These are phyloP conservation scores for Thymelicus lineola DNA, from an alignment of 2,888 invertebrate species.

Conservation along the genomic window DNA sequence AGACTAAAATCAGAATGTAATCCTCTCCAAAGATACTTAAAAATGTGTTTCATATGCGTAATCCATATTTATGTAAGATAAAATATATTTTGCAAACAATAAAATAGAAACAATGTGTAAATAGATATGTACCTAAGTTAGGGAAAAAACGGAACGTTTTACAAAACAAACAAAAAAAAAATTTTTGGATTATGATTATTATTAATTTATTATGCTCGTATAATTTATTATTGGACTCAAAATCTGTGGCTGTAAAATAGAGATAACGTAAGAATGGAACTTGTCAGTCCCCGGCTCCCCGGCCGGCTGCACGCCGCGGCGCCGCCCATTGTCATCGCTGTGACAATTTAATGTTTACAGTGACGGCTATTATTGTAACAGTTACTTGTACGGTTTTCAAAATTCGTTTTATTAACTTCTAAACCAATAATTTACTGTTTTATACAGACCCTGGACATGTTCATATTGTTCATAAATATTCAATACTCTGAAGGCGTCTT, in stretches of 20 bases:
- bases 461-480: no score
- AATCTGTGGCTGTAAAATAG: neutral
- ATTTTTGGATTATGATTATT: no score
- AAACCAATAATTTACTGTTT: neutral
- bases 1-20: neutral
- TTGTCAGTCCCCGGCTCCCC: neutral
- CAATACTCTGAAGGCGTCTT: no score
- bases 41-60: neutral
- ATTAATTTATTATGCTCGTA: no score
- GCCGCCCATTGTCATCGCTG: neutral
- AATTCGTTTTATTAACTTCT: slow-evolving; percentile 3
- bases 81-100: neutral
- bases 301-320: neutral
- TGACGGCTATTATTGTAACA: slow-evolving; percentile 5
- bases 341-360: slow-evolving; percentile 7
- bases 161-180: no score
- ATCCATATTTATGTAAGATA: neutral
- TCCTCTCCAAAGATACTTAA: neutral
- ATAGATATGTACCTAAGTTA: neutral
- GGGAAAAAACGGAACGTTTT: neutral
- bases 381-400: neutral
- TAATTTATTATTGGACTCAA: neutral
- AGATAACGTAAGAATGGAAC: slow-evolving; percentile 8
- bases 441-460: neutral
- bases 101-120: neutral